These are phyloP conservation scores for Apocheima hispidaria DNA, from an alignment of 2,888 invertebrate genomes.

Conservation along the genomic window DNA sequence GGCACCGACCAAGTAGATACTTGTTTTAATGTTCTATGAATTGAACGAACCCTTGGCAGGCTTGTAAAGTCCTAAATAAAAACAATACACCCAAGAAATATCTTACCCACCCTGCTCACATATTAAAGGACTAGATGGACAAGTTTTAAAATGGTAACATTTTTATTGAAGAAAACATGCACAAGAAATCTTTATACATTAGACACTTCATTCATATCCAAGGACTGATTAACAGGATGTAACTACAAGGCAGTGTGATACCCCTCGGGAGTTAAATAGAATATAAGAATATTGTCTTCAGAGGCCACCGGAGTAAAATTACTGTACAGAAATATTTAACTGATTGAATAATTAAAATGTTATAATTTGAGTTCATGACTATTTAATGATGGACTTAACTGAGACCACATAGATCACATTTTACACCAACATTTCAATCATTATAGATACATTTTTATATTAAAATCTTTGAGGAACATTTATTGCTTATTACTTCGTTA, in stretches of 20 bases:
- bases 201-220: conserved; percentile 19
- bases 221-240: conserved; percentile 17
- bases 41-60: too few relatives aligned
- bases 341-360: conserved; percentile 5
- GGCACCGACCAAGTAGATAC: too few relatives aligned
- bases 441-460: conserved; percentile 2
- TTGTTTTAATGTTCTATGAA: too few relatives aligned
- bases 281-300: conserved; percentile 31
- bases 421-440: not conserved
- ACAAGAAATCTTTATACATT: conserved; percentile 18
- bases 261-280: conserved; percentile 19
- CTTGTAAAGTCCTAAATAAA: too few relatives aligned
- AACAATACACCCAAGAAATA: not conserved
- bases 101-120: conserved; percentile 4
- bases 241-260: conserved; percentile 34
- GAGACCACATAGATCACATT: conserved; percentile 27
- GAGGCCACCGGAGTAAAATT: conserved; percentile 21
- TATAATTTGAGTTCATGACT: conserved; percentile 17
- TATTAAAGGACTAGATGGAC: not conserved
- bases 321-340: conserved; percentile 18
- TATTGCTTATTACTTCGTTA: conserved; percentile 38
- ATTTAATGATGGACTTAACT: conserved; percentile 17
- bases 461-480: conserved; percentile 16
- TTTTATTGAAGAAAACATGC: conserved; percentile 9
- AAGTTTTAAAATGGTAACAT: conserved; percentile 30